Percentiles rank a stretch among this genome's conserved stretches.
These are phyloP conservation scores for Bungarus multicinctus DNA, from an alignment of 2,113 vertebrate species.

Conservation along the genomic window DNA sequence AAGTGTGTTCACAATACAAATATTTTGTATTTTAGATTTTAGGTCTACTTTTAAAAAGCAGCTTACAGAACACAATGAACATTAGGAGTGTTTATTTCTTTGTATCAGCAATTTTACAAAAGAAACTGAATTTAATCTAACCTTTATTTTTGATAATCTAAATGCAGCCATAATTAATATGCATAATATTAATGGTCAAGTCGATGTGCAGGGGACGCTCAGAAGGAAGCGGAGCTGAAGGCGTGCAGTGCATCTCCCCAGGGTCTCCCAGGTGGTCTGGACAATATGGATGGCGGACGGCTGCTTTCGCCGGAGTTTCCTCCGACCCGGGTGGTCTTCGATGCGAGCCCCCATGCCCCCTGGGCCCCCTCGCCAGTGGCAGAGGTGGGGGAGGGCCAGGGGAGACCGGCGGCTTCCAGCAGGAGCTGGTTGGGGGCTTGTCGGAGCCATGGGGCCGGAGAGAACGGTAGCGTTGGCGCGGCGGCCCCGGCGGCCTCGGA, in stretches of 20 bases:
- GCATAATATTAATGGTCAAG: slow-evolving; percentile 22
- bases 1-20: background rate
- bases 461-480: too few relatives aligned
- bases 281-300: too few relatives aligned
- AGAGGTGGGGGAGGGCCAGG: too few relatives aligned
- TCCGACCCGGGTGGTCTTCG: too few relatives aligned
- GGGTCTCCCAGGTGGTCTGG: slow-evolving; percentile 42
- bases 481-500: too few relatives aligned
- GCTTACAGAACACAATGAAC: background rate
- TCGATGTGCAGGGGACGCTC: slow-evolving; percentile 32
- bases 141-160: background rate
- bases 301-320: too few relatives aligned
- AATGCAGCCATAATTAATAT: background rate
- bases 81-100: background rate
- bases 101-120: background rate
- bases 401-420: too few relatives aligned
- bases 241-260: slow-evolving; percentile 26
- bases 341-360: too few relatives aligned
- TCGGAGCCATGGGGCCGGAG: too few relatives aligned
- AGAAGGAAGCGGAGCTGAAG: background rate
- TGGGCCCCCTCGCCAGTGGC: too few relatives aligned
- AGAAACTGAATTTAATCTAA: background rate
- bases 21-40: background rate
- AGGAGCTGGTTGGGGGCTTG: too few relatives aligned
- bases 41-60: background rate